Percentiles rank a stretch among this genome's conserved stretches.
These are phyloP conservation scores for Morbakka virulenta DNA, from an alignment of 30 jellyfish, hydroid and myxozoan genomes.

Conservation along the genomic window DNA sequence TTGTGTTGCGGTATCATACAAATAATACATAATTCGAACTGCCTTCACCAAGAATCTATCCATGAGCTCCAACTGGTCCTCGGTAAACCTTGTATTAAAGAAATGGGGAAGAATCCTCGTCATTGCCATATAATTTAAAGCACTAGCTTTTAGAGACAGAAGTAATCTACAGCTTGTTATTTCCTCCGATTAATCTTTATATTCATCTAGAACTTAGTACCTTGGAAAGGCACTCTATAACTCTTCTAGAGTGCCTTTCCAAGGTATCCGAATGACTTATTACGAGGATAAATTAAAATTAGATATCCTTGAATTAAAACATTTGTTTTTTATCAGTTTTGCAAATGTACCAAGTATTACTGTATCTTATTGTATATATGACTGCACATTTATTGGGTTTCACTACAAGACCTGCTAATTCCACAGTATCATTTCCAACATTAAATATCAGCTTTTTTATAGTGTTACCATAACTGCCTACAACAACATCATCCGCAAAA, in stretches of 20 bases:
- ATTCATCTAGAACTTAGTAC: background rate
- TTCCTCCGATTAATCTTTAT: background rate
- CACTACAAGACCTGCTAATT: background rate
- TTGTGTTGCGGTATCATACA: background rate
- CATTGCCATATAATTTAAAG: background rate
- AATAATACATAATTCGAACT: background rate
- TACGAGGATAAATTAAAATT: background rate
- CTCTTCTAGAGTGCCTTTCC: background rate
- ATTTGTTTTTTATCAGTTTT: background rate
- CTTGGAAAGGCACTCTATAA: background rate
- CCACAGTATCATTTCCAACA: background rate
- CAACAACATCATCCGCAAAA: background rate
- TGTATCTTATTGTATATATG: background rate
- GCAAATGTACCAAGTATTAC: background rate
- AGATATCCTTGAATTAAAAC: background rate
- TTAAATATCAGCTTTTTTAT: background rate
- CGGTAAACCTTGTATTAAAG: background rate
- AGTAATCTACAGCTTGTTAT: background rate
- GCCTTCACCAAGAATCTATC: background rate
- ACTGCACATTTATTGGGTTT: background rate
- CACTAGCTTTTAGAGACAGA: background rate
- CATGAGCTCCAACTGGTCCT: background rate
- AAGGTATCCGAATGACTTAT: background rate
- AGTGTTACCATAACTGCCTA: background rate
- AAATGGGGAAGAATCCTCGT: background rate